Evolutionary conservation across 2,113 vertebrate species (phyloP), one percentile per base, ranked within the genome.

Genomic region (Callopanchax toddi): DNA sequence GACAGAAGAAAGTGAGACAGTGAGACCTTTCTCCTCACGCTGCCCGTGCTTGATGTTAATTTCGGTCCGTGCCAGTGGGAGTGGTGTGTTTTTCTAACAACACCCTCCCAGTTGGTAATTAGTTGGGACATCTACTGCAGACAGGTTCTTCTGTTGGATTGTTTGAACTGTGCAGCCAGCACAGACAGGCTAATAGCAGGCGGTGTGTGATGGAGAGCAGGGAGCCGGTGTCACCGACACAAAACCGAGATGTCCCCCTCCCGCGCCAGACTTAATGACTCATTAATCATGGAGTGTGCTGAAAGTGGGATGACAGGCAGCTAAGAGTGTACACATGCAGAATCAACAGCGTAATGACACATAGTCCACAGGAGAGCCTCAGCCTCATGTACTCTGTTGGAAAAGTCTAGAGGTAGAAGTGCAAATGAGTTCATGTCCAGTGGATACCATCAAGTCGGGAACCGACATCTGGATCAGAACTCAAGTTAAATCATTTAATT

Each of bases 271-370:
- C 58, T 76, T 52, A 66, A 62, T 81, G 79, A 79, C 67, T 86
- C 82, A 83, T 84, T 88, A 78, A 85, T 89, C 78, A 82, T 29
- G 36, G 54, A 63, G 45, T 36, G 60, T 32, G 58, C 48, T 48
- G 55, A 65, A 62, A 77, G 76, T 22, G 60, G 66, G 42, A 36
- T 37, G 78, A 80, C 76, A 65, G 67, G 56, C 58, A 75, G 60
- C 39, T 32, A 10, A 55, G 67, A 79, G 83, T 52, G 61, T 54
- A 49, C 74, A 69, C 60, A 49, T 75, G 64, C 70, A 46, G 58
- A 71, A 79, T 70, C 67, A 76, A 54, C 70, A 53, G 62, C 9
- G 11, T 71, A 65, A 79, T 66, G 65, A 84, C 71, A 52, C 11
- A 4, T 29, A 67, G 23, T 66, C 26, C 54, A 46, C 58, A 17